phyloP scores from a whole-genome alignment of 2,797 vertebrate genomes.

The Chelmon rostratus region DNA sequence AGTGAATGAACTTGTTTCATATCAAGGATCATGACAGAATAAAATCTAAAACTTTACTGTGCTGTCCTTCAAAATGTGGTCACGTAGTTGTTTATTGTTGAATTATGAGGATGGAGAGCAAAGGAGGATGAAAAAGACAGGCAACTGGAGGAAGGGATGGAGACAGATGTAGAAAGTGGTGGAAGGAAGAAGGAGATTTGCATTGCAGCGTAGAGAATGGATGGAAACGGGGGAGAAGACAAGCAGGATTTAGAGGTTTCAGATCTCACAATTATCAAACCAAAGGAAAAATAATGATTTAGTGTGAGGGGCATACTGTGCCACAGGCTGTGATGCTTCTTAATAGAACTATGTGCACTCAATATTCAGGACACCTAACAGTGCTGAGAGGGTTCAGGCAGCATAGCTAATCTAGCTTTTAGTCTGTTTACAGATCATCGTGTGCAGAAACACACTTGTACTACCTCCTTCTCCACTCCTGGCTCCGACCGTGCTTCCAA shows the following conservation, averaged over 20 bases:
- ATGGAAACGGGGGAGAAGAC: constrained; percentile 10
- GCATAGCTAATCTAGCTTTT: constrained; percentile 40
- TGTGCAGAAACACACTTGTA: constrained; percentile 10
- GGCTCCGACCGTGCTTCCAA: not conserved
- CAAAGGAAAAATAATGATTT: constrained; percentile 41
- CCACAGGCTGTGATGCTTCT: constrained; percentile 17
- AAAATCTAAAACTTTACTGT: not conserved
- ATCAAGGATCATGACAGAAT: not conserved
- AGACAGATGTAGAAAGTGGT: too few species aligned
- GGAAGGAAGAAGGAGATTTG: constrained; percentile 12
- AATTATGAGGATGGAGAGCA: not conserved
- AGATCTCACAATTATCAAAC: constrained; percentile 27
- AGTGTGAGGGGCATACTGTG: constrained; percentile 17
- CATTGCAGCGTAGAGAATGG: constrained; percentile 12
- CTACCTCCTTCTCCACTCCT: not conserved
- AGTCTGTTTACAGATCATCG: constrained; percentile 34
- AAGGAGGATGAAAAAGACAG: not conserved
- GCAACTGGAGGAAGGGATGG: not conserved
- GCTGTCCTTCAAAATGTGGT: constrained; percentile 12
- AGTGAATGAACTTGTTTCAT: not conserved
- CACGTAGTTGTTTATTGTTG: constrained; percentile 10
- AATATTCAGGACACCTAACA: constrained; percentile 40
- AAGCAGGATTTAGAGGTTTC: constrained; percentile 34
- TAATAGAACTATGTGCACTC: constrained; percentile 22
- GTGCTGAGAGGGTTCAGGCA: constrained; percentile 12